Percentiles rank a stretch among this genome's conserved stretches.
phyloP scores from a whole-genome alignment of 2,113 vertebrate species.

The Pitta sordida region DNA sequence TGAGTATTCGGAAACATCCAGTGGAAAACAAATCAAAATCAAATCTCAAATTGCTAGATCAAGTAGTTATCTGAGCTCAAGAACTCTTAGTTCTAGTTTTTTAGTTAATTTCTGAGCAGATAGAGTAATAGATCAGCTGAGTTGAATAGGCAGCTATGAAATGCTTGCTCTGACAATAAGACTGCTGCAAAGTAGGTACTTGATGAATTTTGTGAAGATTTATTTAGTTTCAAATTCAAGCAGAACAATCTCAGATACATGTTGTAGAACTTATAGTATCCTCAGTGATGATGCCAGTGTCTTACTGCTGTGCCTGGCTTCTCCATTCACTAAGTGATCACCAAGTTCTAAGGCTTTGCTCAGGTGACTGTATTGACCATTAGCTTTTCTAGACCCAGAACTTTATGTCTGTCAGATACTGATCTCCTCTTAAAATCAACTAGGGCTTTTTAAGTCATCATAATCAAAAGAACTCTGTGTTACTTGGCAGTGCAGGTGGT shows the following conservation, averaged over 20 bases:
- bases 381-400: not conserved
- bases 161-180: not conserved
- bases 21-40: not conserved
- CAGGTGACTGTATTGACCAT: not conserved
- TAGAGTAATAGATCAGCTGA: not conserved
- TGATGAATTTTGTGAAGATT: not conserved
- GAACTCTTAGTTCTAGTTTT: not conserved
- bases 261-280: not conserved
- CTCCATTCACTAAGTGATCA: not conserved
- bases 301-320: not conserved
- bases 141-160: not conserved
- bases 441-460: not conserved
- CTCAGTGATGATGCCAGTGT: not conserved
- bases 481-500: not conserved
- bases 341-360: not conserved
- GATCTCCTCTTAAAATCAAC: not conserved
- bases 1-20: not conserved
- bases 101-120: not conserved
- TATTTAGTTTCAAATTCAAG: not conserved
- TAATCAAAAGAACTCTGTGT: not conserved
- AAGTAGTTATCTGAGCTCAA: not conserved
- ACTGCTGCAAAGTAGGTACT: not conserved
- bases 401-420: not conserved
- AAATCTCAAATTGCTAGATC: accelerated
- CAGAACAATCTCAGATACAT: not conserved